Base-by-base conservation (phyloP, 2,113 vertebrate genomes). In the Scomber scombrus region DNA sequence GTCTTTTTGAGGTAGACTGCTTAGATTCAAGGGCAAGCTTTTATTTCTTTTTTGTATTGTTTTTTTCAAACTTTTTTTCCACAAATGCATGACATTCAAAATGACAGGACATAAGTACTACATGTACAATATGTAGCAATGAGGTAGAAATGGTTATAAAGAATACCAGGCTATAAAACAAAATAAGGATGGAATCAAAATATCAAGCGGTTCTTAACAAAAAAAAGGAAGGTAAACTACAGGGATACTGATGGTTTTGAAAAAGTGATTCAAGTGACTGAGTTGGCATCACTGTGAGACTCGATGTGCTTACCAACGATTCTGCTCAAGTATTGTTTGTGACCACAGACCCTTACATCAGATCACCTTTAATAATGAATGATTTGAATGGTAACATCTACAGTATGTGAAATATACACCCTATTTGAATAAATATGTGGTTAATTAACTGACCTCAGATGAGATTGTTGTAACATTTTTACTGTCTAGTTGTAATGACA, bases 101-200 rank as follows among this genome's bases (percentile, higher is more conserved):
- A 97, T 96, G 95, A 98, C 96, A 96, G 95, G 96, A 98, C 97
- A 96, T 96, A 97, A 95, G 96, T 97, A 98, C 97, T 98, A 98
- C 97, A 98, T 97, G 96, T 97, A 97, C 96, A 97, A 96, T 97
- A 98, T 98, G 97, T 97, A 98, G 97, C 96, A 97, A 99, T 99
- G 97, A 99, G 98, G 98, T 99, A 99, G 98, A 97, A 98, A 98
- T 98, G 97, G 97, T 97, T 96, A 95, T 96, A 97, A 97, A 97
- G 96, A 96, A 98, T 94, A 93, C 91, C 90, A 93, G 94, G 96
- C 95, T 93, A 92, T 90, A 95, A 91, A 92, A 95, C 91, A 92
- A 87, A 78, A 72, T 60, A 85, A 70, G 71, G 78, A 93, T 85
- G 88, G 86, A 91, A 85, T 86, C 66, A 84, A 92, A 72, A 80